Evolutionary conservation across 1,140 invertebrate species (phyloP).

Genomic region (Panagrolaimus sp.): DNA sequence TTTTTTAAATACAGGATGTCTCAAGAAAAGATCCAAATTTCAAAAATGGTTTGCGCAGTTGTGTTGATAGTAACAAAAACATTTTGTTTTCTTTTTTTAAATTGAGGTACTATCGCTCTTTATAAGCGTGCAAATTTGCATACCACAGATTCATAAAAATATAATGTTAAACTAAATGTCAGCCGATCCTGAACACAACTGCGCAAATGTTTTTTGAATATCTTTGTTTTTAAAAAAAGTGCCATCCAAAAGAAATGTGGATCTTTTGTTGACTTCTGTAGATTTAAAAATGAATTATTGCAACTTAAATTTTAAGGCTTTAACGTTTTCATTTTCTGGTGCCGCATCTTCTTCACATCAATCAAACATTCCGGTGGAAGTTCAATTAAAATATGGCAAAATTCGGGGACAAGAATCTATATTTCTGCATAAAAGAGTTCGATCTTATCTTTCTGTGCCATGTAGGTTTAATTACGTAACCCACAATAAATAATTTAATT

Average conservation of each 20-base stretch:
- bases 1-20: neutral
- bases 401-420: constrained; percentile 54
- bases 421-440: constrained; percentile 51
- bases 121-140: too few relatives aligned
- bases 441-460: constrained; percentile 53
- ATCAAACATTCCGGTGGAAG: constrained; percentile 47
- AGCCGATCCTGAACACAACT: too few relatives aligned
- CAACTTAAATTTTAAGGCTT: neutral
- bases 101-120: too few relatives aligned
- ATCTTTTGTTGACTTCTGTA: constrained; percentile 26
- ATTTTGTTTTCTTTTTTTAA: too few relatives aligned
- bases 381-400: constrained; percentile 38
- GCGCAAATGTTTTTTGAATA: too few relatives aligned
- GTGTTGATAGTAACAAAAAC: too few relatives aligned
- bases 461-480: constrained; percentile 54
- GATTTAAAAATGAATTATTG: neutral
- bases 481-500: neutral
- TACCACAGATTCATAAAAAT: too few relatives aligned
- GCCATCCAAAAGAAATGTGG: neutral
- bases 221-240: too few relatives aligned
- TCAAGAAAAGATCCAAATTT: too few relatives aligned
- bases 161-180: too few relatives aligned
- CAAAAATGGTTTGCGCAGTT: too few relatives aligned
- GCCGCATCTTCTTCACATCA: constrained; percentile 23
- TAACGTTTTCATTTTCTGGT: neutral